phyloP scores from a whole-genome alignment of 2,888 invertebrate species.

The Plagodis pulveraria region DNA sequence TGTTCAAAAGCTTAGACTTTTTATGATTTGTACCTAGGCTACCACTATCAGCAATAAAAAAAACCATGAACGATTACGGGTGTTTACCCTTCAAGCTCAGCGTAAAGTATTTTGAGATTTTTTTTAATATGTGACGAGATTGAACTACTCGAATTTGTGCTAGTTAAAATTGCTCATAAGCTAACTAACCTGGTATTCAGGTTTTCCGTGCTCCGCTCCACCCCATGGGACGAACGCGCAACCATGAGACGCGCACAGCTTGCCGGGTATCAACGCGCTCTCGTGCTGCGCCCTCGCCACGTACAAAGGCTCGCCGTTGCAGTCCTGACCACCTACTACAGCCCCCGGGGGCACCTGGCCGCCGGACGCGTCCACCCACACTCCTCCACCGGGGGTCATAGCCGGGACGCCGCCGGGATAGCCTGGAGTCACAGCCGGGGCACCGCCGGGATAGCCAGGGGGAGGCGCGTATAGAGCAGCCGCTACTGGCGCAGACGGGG shows the following conservation, averaged over 20 bases:
- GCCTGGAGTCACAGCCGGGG: conserved; percentile 53
- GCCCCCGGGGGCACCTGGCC: conserved; percentile 90
- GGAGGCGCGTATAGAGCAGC: conserved; percentile 66
- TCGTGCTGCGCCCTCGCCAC: conserved; percentile 91
- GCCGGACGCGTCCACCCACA: conserved; percentile 85
- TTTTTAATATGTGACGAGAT: no score
- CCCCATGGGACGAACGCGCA: conserved; percentile 93
- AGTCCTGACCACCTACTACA: conserved; percentile 86
- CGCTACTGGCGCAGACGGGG: conserved; percentile 67
- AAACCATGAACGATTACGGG: no score
- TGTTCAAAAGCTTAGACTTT: no score
- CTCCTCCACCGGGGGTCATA: conserved; percentile 52
- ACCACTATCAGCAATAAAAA: no score
- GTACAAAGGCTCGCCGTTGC: conserved; percentile 85
- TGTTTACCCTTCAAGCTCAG: no score
- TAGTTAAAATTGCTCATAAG: neutral
- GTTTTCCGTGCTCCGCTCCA: conserved; percentile 90
- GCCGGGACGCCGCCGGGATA: conserved; percentile 61
- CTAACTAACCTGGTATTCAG: conserved; percentile 88
- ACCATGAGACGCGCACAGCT: conserved; percentile 90
- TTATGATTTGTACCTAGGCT: no score
- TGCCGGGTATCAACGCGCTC: conserved; percentile 92
- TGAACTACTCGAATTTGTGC: no score
- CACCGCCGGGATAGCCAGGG: conserved; percentile 68
- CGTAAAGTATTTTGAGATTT: no score